Conservation (phyloP, 2,797 vertebrate genomes). For the Sebastolobus alascanus region DNA sequence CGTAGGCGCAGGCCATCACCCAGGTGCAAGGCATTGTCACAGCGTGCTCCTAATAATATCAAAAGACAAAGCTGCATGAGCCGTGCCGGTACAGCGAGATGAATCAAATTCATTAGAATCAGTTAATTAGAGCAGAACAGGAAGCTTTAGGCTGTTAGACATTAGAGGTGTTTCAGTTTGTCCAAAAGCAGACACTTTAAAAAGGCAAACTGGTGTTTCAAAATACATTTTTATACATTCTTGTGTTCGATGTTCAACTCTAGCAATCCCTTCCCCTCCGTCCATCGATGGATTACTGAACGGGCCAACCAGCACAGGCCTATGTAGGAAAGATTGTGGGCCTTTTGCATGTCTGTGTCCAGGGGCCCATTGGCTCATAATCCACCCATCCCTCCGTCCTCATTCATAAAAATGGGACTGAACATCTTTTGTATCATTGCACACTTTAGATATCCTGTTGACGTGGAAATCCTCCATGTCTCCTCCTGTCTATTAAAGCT, state of each 20-base stretch:
- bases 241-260: background rate
- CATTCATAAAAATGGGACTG: background rate
- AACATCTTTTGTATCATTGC: background rate
- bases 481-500: background rate
- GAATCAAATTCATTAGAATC: slow-evolving; percentile 36
- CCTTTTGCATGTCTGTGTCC: no score
- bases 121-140: slow-evolving; percentile 37
- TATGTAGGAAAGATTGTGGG: no score
- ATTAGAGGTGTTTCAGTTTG: background rate
- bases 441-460: background rate
- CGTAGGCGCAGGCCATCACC: slow-evolving; percentile 99
- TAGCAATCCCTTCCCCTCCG: background rate
- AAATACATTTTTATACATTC: background rate
- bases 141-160: background rate
- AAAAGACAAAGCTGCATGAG: slow-evolving; percentile 57
- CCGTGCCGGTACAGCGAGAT: slow-evolving; percentile 5
- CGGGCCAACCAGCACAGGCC: no score
- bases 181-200: background rate
- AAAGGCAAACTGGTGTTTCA: background rate
- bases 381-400: no score
- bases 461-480: background rate
- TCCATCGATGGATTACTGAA: no score
- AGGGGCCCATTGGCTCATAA: no score
- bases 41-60: slow-evolving; percentile 91
- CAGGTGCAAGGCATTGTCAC: slow-evolving; percentile 99